phyloP scores from a whole-genome alignment of 2,888 invertebrate species.

The Tolmerus cingulatus region DNA sequence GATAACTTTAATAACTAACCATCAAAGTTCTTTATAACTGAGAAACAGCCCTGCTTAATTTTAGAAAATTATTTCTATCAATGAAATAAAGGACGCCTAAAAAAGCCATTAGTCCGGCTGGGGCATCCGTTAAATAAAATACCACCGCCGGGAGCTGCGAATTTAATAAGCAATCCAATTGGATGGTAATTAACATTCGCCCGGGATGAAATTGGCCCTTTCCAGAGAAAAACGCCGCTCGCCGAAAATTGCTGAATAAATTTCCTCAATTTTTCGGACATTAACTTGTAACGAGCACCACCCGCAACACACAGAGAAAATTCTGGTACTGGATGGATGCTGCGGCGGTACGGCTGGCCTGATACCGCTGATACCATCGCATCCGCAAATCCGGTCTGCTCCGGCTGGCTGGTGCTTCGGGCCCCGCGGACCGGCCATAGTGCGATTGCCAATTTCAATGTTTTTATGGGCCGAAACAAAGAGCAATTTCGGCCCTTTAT shows the following conservation, averaged over 20 bases:
- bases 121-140: not conserved
- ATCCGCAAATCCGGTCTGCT: not conserved
- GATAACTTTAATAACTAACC: too few relatives aligned
- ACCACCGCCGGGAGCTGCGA: not conserved
- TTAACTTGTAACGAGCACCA: conserved; percentile 32
- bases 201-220: not conserved
- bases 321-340: not conserved
- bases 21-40: too few relatives aligned
- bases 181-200: not conserved
- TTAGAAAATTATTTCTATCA: not conserved
- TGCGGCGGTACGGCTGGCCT: not conserved
- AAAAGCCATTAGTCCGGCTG: not conserved
- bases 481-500: conserved; percentile 37
- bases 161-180: not conserved
- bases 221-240: not conserved
- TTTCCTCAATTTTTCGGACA: conserved; percentile 40
- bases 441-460: conserved; percentile 31
- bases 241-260: conserved; percentile 27
- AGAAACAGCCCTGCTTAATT: too few relatives aligned
- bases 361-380: not conserved
- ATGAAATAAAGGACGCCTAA: not conserved
- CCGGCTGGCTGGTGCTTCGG: not conserved
- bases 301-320: not conserved
- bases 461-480: conserved; percentile 34
- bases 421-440: not conserved